Percentiles rank a stretch among this genome's conserved stretches.
These are phyloP conservation scores for Drosophila burlai DNA, from an alignment of 1,140 invertebrate genomes.

Conservation along the genomic window DNA sequence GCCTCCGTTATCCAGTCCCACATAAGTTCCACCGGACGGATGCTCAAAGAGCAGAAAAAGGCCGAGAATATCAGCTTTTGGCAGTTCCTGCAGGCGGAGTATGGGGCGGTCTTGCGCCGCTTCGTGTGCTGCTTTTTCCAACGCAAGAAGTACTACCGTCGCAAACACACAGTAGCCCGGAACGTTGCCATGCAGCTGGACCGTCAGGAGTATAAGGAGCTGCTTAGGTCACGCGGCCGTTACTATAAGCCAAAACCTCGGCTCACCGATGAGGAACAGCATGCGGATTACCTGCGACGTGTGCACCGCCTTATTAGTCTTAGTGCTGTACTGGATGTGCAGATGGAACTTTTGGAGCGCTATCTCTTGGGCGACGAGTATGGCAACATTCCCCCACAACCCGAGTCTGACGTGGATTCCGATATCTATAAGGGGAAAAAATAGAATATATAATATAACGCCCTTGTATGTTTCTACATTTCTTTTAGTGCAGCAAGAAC, in stretches of 20 bases:
- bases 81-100: slow-evolving; percentile 64
- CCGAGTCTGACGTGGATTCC: slow-evolving; percentile 11
- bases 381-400: slow-evolving; percentile 11
- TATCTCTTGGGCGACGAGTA: slow-evolving; percentile 23
- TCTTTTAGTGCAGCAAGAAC: neutral
- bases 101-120: neutral
- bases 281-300: slow-evolving; percentile 14
- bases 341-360: slow-evolving; percentile 49
- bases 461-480: neutral
- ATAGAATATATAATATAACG: no score
- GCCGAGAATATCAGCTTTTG: slow-evolving; percentile 37
- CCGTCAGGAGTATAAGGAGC: neutral
- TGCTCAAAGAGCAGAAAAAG: neutral
- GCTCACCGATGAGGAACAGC: neutral
- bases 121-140: neutral
- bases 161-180: slow-evolving; percentile 45
- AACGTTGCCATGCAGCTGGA: slow-evolving; percentile 32
- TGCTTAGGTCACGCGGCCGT: neutral
- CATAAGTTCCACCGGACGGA: slow-evolving; percentile 29
- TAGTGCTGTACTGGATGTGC: slow-evolving; percentile 29
- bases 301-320: slow-evolving; percentile 21
- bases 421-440: neutral
- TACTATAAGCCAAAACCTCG: neutral
- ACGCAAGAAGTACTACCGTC: slow-evolving; percentile 6
- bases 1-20: slow-evolving; percentile 56